Percentiles rank a stretch among this genome's conserved stretches.
Evolutionary conservation across 1,140 invertebrate genomes (phyloP).

Genomic region (Spodoptera litura): DNA sequence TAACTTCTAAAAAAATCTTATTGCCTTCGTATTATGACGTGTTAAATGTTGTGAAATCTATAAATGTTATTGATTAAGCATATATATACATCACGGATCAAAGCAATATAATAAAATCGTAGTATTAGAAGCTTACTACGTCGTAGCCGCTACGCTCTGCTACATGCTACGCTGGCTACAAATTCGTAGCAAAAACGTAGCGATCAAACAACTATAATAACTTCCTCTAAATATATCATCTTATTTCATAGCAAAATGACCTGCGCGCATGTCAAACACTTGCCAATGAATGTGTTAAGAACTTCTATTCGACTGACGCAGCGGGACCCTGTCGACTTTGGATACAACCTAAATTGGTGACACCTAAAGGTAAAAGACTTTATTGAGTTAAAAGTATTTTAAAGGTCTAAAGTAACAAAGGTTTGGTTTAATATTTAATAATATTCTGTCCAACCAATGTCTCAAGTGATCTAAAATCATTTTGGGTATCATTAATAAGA

Average conservation of each 20-base stretch:
- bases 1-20: too few relatives aligned
- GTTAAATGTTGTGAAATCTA: too few relatives aligned
- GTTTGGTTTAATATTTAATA: too few relatives aligned
- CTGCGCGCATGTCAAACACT: constrained; percentile 63
- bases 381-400: not conserved
- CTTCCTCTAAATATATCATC: not conserved
- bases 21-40: too few relatives aligned
- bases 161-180: not conserved
- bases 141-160: too few relatives aligned
- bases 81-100: too few relatives aligned
- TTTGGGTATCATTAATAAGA: too few relatives aligned
- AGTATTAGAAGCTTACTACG: too few relatives aligned
- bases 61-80: too few relatives aligned
- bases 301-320: constrained; percentile 65
- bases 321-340: constrained; percentile 75
- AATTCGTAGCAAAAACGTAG: not conserved
- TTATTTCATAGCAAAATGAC: constrained; percentile 66
- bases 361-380: constrained; percentile 56
- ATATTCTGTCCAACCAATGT: too few relatives aligned
- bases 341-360: constrained; percentile 61
- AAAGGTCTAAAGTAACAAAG: too few relatives aligned
- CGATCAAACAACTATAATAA: not conserved
- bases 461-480: too few relatives aligned
- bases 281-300: constrained; percentile 67
- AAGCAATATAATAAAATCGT: not conserved